Conservation (phyloP, 1,140 invertebrate genomes). For the Drosophila prosaltans region DNA sequence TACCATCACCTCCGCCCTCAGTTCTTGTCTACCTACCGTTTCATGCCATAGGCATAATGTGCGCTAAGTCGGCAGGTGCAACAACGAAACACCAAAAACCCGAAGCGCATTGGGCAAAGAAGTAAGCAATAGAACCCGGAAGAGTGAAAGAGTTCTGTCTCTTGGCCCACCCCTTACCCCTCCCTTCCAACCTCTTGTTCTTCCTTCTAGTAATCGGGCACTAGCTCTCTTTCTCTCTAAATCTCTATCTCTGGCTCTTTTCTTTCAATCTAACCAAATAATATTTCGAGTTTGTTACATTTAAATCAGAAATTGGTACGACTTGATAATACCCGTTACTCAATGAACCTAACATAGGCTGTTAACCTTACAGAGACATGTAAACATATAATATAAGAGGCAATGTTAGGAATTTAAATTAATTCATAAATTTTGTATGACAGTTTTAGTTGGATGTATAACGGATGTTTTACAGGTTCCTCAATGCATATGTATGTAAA, state of each 20-base stretch:
- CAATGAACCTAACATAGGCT: neutral
- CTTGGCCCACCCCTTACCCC: slow-evolving; percentile 22
- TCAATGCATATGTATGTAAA: too few species aligned
- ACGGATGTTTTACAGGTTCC: too few species aligned
- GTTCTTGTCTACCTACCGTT: slow-evolving; percentile 15
- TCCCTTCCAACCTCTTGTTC: slow-evolving; percentile 21
- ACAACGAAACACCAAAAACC: slow-evolving; percentile 52
- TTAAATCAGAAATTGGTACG: neutral
- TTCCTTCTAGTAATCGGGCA: neutral
- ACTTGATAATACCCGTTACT: neutral
- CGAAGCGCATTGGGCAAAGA: slow-evolving; percentile 3
- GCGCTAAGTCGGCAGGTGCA: slow-evolving; percentile 73
- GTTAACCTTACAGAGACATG: too few species aligned
- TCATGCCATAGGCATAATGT: slow-evolving; percentile 61
- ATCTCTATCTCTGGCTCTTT: neutral
- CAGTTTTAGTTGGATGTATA: too few species aligned
- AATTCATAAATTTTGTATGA: too few species aligned
- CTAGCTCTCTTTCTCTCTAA: neutral
- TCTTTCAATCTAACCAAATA: neutral
- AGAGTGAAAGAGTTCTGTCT: slow-evolving; percentile 54
- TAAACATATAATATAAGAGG: too few species aligned
- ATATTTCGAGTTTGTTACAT: slow-evolving; percentile 4
- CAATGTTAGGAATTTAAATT: too few species aligned
- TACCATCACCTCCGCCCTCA: neutral
- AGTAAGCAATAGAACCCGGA: slow-evolving; percentile 61